Evolutionary conservation across 1,140 invertebrate genomes (phyloP), one percentile per base, ranked within the genome.

Genomic region (Vanessa tameamea): DNA sequence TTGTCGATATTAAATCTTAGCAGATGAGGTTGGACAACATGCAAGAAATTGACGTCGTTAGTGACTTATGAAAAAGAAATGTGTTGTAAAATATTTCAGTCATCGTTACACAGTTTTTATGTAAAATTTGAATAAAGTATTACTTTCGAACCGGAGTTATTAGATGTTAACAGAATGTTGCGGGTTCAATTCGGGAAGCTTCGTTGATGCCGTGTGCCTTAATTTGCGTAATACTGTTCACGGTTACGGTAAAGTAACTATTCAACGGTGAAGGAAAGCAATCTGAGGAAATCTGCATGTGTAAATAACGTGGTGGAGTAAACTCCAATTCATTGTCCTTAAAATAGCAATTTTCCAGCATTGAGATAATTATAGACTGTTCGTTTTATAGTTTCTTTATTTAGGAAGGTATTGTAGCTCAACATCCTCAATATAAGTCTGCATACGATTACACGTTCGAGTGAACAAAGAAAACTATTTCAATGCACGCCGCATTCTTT

Each of bases 401-500:
- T 14, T 16, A 53, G 8, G n/a, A 20, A 53, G 5, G n/a, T 53
- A 53, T n/a, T 57, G 0, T 16, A 26, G 53, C 37, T 37, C 61
- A 37, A 63, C 16, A 37, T 37, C 13, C 59, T 69, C 73, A 31
- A 75, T 78, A 80, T 78, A 69, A 75, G 73, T 79, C 81, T 87
- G 82, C 84, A 87, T 86, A 71, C 78, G 79, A 88, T 92, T 87
- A 85, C 67, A 84, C 83, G 80, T 71, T 72, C 72, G 77, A 84
- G 20, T 71, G 85, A 78, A 80, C 90, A 92, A 90, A 88, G 88
- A 88, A 90, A 88, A 88, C 87, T 87, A 85, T 82, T 72, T 73
- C 26, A 53, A 13, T 57, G 31, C 75, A 23, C 48, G 16, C 73
- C 76, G 67, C 81, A 83, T 86, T 86, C 82, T 73, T 82, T 55